A percentile compares a stretch with the other conserved stretches of the same genome.
phyloP scores from a whole-genome alignment of 2,888 invertebrate species.

The Tetropium fuscum region DNA sequence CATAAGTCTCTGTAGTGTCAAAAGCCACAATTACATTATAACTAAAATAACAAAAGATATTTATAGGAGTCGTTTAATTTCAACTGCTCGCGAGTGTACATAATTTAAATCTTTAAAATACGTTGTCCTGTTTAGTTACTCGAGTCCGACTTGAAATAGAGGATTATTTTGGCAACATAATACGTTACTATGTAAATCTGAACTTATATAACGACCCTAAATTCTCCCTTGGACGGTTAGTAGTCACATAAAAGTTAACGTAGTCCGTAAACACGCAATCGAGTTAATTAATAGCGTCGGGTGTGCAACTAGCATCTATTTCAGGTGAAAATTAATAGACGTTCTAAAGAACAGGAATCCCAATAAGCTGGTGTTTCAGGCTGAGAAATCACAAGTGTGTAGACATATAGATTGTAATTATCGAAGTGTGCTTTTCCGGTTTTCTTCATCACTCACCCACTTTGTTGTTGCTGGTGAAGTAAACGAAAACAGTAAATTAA shows the following conservation, averaged over 20 bases:
- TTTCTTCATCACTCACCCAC: slow-evolving; percentile 43
- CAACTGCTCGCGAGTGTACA: too few species aligned
- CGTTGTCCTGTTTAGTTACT: too few species aligned
- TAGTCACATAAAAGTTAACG: slow-evolving; percentile 1
- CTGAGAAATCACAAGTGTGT: slow-evolving; percentile 43
- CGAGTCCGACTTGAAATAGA: too few species aligned
- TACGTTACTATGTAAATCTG: not conserved
- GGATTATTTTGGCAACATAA: too few species aligned
- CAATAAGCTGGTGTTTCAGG: slow-evolving; percentile 37
- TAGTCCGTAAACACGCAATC: slow-evolving; percentile 7
- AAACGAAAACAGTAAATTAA: slow-evolving; percentile 25
- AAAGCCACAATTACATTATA: too few species aligned
- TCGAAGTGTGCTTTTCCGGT: slow-evolving; percentile 46
- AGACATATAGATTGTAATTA: slow-evolving; percentile 51
- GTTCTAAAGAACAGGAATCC: slow-evolving; percentile 45
- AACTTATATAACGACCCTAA: too few species aligned
- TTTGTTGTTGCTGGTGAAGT: slow-evolving; percentile 18
- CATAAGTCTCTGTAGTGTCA: too few species aligned
- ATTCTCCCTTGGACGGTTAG: not conserved
- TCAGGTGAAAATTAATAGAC: slow-evolving; percentile 45
- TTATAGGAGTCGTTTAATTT: too few species aligned
- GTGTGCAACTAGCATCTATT: slow-evolving; percentile 27
- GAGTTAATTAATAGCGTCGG: slow-evolving; percentile 17
- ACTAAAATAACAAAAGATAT: too few species aligned
- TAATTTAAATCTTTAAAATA: too few species aligned